These are phyloP conservation scores for Phengaris alcon DNA, from an alignment of 2,888 invertebrate species.

Conservation along the genomic window DNA sequence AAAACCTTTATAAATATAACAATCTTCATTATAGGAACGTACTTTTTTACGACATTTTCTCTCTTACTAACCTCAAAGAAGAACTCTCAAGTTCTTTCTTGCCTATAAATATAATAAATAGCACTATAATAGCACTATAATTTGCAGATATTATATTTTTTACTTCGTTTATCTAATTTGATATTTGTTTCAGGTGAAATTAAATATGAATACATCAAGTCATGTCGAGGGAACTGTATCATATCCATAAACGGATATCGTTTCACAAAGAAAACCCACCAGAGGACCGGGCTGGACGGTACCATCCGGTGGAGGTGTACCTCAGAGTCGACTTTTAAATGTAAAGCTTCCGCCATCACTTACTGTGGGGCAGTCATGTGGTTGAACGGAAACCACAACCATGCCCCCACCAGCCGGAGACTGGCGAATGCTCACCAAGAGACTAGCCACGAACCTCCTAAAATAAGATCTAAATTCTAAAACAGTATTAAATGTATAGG, in stretches of 20 bases:
- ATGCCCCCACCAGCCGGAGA: slow-evolving; percentile 14
- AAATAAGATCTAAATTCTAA: neutral
- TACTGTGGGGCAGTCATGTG: slow-evolving; percentile 12
- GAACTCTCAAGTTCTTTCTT: no score
- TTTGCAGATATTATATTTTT: no score
- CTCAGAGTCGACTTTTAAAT: neutral
- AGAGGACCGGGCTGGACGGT: slow-evolving; percentile 9
- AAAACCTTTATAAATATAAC: no score
- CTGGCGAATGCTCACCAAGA: neutral
- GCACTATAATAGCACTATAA: no score
- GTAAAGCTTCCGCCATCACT: neutral
- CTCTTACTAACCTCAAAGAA: no score
- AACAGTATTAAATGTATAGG: neutral
- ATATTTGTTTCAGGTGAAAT: neutral
- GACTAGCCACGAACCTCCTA: neutral
- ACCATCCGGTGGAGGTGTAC: slow-evolving; percentile 12
- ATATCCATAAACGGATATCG: slow-evolving; percentile 28
- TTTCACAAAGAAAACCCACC: slow-evolving; percentile 24
- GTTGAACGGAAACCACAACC: slow-evolving; percentile 27
- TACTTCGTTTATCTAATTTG: neutral
- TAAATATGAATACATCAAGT: neutral
- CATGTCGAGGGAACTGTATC: slow-evolving; percentile 28
- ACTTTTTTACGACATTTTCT: no score
- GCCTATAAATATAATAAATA: no score
- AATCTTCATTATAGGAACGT: no score